Evolutionary conservation across 1,140 invertebrate genomes (phyloP).

Genomic region (Pseudomyrmex gracilis): DNA sequence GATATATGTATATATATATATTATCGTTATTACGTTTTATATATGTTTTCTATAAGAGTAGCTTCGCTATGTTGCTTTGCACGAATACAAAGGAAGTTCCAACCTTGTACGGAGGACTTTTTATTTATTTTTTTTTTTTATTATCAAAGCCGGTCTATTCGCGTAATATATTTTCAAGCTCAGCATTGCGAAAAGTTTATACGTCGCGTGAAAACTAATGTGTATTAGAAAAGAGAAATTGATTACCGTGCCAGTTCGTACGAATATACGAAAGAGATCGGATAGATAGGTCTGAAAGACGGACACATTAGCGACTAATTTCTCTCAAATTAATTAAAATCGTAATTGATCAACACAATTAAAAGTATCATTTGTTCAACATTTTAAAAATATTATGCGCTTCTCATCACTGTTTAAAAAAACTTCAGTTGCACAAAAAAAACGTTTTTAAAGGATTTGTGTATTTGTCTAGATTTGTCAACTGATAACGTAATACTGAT

Average conservation of each 20-base stretch:
- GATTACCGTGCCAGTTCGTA: slow-evolving; percentile 10
- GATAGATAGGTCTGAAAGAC: slow-evolving; percentile 18
- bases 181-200: slow-evolving; percentile 21
- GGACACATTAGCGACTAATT: neutral
- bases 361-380: neutral
- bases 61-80: slow-evolving; percentile 56
- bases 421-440: neutral
- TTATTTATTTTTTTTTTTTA: too few relatives aligned
- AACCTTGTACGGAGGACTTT: slow-evolving; percentile 18
- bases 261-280: slow-evolving; percentile 25
- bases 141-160: slow-evolving; percentile 43
- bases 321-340: slow-evolving; percentile 4
- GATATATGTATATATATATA: slow-evolving; percentile 21
- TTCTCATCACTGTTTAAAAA: neutral
- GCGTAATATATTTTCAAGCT: slow-evolving; percentile 36
- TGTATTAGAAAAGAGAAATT: slow-evolving; percentile 20
- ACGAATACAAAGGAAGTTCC: slow-evolving; percentile 53
- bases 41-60: slow-evolving; percentile 52
- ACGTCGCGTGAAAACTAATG: slow-evolving; percentile 26
- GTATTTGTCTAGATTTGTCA: too few relatives aligned
- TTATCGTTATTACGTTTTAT: slow-evolving; percentile 25
- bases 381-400: too few relatives aligned
- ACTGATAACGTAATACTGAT: too few relatives aligned
- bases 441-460: too few relatives aligned
- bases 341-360: slow-evolving; percentile 27